Conservation (phyloP, 2,797 vertebrate genomes). For the Lutjanus argentimaculatus region DNA sequence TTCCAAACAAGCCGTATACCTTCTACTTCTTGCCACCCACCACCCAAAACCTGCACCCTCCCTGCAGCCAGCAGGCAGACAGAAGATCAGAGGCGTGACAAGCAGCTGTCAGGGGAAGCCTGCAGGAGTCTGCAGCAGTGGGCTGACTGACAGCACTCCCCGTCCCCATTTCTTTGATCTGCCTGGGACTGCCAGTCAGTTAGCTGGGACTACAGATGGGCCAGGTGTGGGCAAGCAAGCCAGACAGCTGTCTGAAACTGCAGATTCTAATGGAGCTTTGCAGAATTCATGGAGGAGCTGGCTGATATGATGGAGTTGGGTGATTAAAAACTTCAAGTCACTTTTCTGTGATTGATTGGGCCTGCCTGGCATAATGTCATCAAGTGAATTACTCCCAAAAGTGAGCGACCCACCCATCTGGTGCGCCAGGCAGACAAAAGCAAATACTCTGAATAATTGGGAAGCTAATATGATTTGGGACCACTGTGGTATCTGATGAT, state of each 20-base stretch:
- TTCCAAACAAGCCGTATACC: slow-evolving; percentile 42
- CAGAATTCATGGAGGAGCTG: slow-evolving; percentile 53
- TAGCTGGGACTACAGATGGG: slow-evolving; percentile 78
- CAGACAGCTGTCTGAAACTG: slow-evolving; percentile 72
- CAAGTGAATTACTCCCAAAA: slow-evolving; percentile 69
- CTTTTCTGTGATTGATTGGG: slow-evolving; percentile 77
- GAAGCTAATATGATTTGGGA: slow-evolving; percentile 66
- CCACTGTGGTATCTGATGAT: slow-evolving; percentile 50
- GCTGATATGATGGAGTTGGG: slow-evolving; percentile 47
- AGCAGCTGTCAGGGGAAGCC: slow-evolving; percentile 79
- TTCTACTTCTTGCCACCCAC: slow-evolving; percentile 45
- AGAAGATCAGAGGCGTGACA: slow-evolving; percentile 80
- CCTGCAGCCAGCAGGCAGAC: slow-evolving; percentile 61
- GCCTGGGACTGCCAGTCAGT: slow-evolving; percentile 72
- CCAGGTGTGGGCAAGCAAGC: slow-evolving; percentile 75
- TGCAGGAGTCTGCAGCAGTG: slow-evolving; percentile 69
- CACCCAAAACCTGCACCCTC: slow-evolving; percentile 36
- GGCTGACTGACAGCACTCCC: slow-evolving; percentile 78
- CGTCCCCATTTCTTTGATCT: slow-evolving; percentile 80
- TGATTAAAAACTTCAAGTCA: slow-evolving; percentile 77
- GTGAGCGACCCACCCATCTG: slow-evolving; percentile 69
- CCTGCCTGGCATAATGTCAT: slow-evolving; percentile 68
- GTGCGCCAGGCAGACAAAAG: slow-evolving; percentile 60
- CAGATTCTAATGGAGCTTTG: slow-evolving; percentile 54
- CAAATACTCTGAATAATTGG: slow-evolving; percentile 71